phyloP scores from a whole-genome alignment of 2,888 invertebrate genomes.

The Bursaphelenchus okinawaensis region DNA sequence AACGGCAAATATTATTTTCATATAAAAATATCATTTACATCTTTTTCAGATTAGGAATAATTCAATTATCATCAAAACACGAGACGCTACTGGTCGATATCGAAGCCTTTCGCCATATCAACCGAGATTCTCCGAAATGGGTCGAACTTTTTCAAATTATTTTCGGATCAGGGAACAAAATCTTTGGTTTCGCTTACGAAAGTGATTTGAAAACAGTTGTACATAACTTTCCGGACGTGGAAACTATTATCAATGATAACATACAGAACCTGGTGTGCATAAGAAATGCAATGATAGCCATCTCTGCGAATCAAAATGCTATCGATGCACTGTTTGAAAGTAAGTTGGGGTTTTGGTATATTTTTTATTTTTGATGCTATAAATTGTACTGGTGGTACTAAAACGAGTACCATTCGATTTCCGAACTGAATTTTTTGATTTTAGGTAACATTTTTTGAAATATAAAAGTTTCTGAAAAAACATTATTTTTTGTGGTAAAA shows the following conservation, averaged over 20 bases:
- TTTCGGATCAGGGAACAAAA: not conserved
- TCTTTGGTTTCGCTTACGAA: constrained; percentile 3
- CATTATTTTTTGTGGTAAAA: too few species aligned
- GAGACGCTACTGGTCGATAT: constrained; percentile 9
- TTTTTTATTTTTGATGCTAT: not conserved
- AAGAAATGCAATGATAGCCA: not conserved
- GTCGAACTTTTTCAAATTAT: not conserved
- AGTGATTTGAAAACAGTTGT: constrained; percentile 5
- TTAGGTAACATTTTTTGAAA: too few species aligned
- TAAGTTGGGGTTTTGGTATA: not conserved
- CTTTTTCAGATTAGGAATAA: not conserved
- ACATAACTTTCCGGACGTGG: constrained; percentile 3
- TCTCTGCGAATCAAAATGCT: not conserved
- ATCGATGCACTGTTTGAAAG: not conserved
- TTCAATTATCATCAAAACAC: not conserved
- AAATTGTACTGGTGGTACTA: too few species aligned
- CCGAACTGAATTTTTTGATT: too few species aligned
- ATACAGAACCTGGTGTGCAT: constrained; percentile 7
- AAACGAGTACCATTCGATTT: too few species aligned
- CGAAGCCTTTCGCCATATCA: not conserved
- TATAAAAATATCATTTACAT: too few species aligned
- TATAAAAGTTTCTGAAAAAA: too few species aligned
- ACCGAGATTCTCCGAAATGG: not conserved
- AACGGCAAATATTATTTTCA: too few species aligned
- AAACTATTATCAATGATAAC: not conserved